These are phyloP conservation scores for Arothron firmamentum DNA, from an alignment of 2,113 vertebrate genomes.

Conservation along the genomic window DNA sequence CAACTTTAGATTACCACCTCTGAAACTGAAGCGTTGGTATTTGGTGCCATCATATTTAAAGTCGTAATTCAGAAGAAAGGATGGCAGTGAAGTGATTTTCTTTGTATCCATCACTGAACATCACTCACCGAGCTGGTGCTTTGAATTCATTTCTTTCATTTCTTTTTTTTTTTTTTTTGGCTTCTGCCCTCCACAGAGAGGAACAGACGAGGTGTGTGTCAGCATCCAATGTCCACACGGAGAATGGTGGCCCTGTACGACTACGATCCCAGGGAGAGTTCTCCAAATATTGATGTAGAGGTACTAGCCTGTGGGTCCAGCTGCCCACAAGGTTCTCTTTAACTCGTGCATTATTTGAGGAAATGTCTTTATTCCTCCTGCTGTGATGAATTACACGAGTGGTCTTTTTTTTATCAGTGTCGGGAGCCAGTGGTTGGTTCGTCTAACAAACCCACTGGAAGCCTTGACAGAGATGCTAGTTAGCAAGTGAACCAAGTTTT, in stretches of 20 bases:
- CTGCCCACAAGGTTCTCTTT: constrained; percentile 16
- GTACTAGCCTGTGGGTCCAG: constrained; percentile 62
- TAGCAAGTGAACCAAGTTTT: not conserved
- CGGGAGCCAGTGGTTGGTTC: not conserved
- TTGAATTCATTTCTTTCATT: not conserved
- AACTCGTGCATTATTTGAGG: not conserved
- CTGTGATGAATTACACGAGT: not conserved
- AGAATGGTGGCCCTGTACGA: constrained; percentile 96
- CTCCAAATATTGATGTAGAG: constrained; percentile 96
- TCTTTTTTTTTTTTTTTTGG: constrained; percentile 1
- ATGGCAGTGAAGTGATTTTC: no score
- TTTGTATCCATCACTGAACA: constrained; percentile 6
- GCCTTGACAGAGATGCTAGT: not conserved
- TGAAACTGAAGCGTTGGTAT: no score
- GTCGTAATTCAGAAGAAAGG: no score
- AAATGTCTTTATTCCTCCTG: not conserved
- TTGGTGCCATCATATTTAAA: no score
- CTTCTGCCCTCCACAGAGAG: constrained; percentile 75
- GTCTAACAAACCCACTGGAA: not conserved
- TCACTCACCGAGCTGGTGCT: not conserved
- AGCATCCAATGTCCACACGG: constrained; percentile 72
- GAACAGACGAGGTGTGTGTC: constrained; percentile 78
- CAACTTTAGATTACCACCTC: no score
- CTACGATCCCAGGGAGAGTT: constrained; percentile 94
- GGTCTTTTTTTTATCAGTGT: not conserved